Evolutionary conservation across 2,797 vertebrate genomes (phyloP), one percentile per base, ranked within the genome.

Genomic region (Falco naumanni): DNA sequence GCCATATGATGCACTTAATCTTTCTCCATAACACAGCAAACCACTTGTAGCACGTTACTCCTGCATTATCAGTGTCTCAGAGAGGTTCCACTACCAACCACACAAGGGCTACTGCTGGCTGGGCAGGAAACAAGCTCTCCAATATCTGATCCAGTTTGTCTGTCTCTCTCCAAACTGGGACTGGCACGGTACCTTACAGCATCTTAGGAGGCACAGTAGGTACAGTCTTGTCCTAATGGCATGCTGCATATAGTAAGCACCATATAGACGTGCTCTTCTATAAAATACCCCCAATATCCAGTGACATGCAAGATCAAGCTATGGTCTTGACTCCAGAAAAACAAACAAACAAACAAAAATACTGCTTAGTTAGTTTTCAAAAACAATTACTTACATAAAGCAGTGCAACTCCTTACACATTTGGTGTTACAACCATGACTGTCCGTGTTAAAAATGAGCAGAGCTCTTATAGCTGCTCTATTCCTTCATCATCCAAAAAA

Each of bases 141-240:
- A 0, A 10, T 7, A 57, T 1, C 61, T 37, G 9, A 1, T 2
- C 6, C 3, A 11, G 20, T 57, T 25, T 86, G 57, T 8, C 63
- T 34, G 18, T 17, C n/a, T 66, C 60, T 50, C 64, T 43, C 39
- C 21, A 18, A 64, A 74, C 22, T 24, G 31, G 34, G 48, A 56
- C 33, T 50, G 54, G 50, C 6, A 3, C 1, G 16, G 57, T n/a
- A 47, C 53, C 75, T 57, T 9, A 25, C 26, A 60, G 33, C 56
- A 53, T 21, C 39, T 77, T 11, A 51, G 50, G 19, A 56, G n/a
- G 50, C 41, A 76, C 59, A 68, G 56, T 7, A 95, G 57, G 65
- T 17, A 31, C 3, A 66, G 26, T 9, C 63, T 25, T 71, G 66
- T 20, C 54, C 64, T 29, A 22, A 61, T 1, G 5, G 21, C 61